A percentile compares a stretch with the other conserved stretches of the same genome.
These are phyloP conservation scores for Okamejei kenojei DNA, from an alignment of 2,797 vertebrate genomes.

Conservation along the genomic window DNA sequence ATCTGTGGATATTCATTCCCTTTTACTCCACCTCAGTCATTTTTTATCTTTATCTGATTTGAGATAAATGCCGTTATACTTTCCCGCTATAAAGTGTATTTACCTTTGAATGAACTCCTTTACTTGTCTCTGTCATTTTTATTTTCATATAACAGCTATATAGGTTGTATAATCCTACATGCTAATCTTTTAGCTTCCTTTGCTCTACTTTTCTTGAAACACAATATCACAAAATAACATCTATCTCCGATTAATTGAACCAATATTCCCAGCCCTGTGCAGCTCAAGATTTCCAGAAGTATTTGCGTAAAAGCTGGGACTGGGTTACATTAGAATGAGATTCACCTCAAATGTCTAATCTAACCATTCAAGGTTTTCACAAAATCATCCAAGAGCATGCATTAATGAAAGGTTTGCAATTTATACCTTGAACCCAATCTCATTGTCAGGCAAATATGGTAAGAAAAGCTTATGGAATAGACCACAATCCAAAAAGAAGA, in stretches of 20 bases:
- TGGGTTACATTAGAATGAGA: not conserved
- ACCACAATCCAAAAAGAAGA: not conserved
- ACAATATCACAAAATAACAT: not conserved
- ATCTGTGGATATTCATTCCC: too few species aligned
- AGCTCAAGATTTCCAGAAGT: not conserved
- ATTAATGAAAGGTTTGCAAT: not conserved
- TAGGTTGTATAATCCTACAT: not conserved
- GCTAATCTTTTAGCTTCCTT: not conserved
- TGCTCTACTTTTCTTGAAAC: not conserved
- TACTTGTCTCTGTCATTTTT: not conserved
- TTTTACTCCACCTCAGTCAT: not conserved
- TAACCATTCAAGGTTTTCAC: not conserved
- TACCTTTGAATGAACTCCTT: not conserved
- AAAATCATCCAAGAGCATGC: not conserved
- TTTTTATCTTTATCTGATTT: not conserved
- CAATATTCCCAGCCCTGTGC: not conserved
- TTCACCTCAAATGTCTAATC: not conserved
- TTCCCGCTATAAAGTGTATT: not conserved
- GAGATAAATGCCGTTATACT: not conserved
- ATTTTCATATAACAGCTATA: not conserved
- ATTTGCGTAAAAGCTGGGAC: not conserved
- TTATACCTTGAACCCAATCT: not conserved
- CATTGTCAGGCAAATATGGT: not conserved
- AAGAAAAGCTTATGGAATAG: not conserved
- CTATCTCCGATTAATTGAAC: not conserved